Evolutionary conservation across 2,797 vertebrate genomes (phyloP), one percentile per base, ranked within the genome.

Genomic region (Lindbergichthys nudifrons): DNA sequence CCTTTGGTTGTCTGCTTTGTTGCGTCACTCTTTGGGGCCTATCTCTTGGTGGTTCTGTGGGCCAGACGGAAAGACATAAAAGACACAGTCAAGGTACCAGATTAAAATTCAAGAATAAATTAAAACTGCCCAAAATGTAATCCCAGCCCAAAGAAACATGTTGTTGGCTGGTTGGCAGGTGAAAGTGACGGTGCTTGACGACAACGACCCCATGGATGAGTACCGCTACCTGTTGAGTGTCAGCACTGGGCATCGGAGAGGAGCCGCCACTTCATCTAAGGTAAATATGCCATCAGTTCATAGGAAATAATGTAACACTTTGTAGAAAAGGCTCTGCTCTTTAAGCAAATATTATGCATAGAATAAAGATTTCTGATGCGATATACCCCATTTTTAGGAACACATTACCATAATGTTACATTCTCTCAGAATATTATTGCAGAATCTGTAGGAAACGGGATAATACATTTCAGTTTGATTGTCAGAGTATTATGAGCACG

Each of bases 1-100:
- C 97, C 97, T 0, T 96, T 98, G 66, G 96, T 98, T 3, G 96
- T 97, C 81, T 96, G 94, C 77, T 96, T 96, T 0, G 93, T 98
- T 45, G 93, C 88, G 11, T 95, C 96, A 10, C 93, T 98, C 65
- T 94, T 96, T 59, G 61, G 95, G 36, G 75, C 82, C 10, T 98
- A 97, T 4, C 52, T 97, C 63, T 19, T 98, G 59, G 92, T 91
- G 60, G 81, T 96, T 67, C 89, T 97, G 60, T 99, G 96, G 97
- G 97, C 97, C 4, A 90, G 95, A 73, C 93, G 93, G 69, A 97
- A 98, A 88, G 98, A 99, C 30, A 90, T 93, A 39, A 88, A 95
- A 81, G 96, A 98, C 84, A 85, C 80, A 18, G 85, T 87, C 62
- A 99, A 97, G 95, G 97, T 99, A 69, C 5, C 10, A 5, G 4